Evolutionary conservation across 2,888 invertebrate genomes (phyloP).

Genomic region (Labia minor): DNA sequence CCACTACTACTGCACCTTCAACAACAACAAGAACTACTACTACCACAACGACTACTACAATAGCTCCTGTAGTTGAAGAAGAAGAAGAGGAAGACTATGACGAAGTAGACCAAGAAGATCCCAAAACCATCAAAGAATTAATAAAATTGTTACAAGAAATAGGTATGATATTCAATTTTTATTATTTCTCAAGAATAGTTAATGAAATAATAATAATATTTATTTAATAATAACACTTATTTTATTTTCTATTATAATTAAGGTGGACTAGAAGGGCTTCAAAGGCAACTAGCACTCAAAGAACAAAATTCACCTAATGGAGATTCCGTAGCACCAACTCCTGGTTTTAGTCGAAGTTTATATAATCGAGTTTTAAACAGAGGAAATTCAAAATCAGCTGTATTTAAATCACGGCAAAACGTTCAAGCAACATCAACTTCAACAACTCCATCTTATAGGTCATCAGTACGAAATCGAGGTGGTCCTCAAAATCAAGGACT

Average conservation of each 20-base stretch:
- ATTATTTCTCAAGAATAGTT: too few relatives aligned
- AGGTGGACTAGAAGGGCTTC: slow-evolving; percentile 76
- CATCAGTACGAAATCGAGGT: slow-evolving; percentile 43
- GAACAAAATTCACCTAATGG: slow-evolving; percentile 16
- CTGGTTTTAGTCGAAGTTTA: slow-evolving; percentile 60
- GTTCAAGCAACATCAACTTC: slow-evolving; percentile 17
- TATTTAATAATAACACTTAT: too few relatives aligned
- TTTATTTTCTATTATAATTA: slow-evolving; percentile 20
- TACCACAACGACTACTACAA: slow-evolving; percentile 39
- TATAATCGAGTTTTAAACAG: slow-evolving; percentile 59
- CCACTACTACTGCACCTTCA: slow-evolving; percentile 31
- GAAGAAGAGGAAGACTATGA: slow-evolving; percentile 38
- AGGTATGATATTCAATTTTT: too few relatives aligned
- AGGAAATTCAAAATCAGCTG: slow-evolving; percentile 21
- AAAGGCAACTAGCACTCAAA: slow-evolving; percentile 53
- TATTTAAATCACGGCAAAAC: background rate
- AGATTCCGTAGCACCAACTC: slow-evolving; percentile 41
- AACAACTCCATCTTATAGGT: slow-evolving; percentile 25
- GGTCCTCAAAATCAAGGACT: slow-evolving; percentile 48
- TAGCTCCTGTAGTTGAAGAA: slow-evolving; percentile 40
- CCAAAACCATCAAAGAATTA: slow-evolving; percentile 68
- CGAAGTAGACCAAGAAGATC: slow-evolving; percentile 49
- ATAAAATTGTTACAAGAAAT: slow-evolving; percentile 76
- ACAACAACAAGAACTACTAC: slow-evolving; percentile 39
- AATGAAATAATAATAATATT: too few relatives aligned